These are phyloP conservation scores for Ypsolopha sequella DNA, from an alignment of 2,888 invertebrate species.

Conservation along the genomic window DNA sequence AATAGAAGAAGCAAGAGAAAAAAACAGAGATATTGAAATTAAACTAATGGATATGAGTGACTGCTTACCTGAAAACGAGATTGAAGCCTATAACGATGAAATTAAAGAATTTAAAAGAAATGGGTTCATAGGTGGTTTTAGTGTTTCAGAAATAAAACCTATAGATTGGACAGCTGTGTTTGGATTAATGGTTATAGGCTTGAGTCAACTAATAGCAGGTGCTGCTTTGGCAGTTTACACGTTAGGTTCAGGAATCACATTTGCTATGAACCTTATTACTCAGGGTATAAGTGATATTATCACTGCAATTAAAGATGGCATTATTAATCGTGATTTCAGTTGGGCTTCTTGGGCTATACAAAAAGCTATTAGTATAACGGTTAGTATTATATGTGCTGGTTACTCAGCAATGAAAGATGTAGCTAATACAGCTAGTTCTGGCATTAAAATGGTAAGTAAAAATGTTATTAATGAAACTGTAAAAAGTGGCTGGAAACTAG, in stretches of 20 bases:
- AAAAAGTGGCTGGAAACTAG: constrained; percentile 8
- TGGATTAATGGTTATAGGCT: constrained; percentile 8
- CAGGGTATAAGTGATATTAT: constrained; percentile 12
- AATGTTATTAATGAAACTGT: constrained; percentile 7
- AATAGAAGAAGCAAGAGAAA: constrained; percentile 7
- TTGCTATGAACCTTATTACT: constrained; percentile 9
- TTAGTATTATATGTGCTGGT: constrained; percentile 8
- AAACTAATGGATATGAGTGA: constrained; percentile 6
- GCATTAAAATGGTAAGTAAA: constrained; percentile 7
- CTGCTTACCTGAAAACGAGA: neutral
- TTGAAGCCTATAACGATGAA: constrained; percentile 6
- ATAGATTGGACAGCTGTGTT: constrained; percentile 10
- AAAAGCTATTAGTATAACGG: constrained; percentile 10
- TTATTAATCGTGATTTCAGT: constrained; percentile 10
- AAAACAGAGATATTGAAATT: constrained; percentile 7
- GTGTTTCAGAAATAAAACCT: constrained; percentile 11
- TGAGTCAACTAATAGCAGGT: constrained; percentile 10
- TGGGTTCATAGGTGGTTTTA: constrained; percentile 10
- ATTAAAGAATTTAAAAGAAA: constrained; percentile 9
- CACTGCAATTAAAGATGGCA: constrained; percentile 11
- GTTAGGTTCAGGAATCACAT: constrained; percentile 7
- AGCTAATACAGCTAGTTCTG: constrained; percentile 7
- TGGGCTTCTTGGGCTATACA: constrained; percentile 11
- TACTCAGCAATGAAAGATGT: constrained; percentile 11
- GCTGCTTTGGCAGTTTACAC: constrained; percentile 9